A percentile compares a stretch with the other conserved stretches of the same genome.
Conservation (phyloP, 2,797 vertebrate genomes). For the Pantherophis alleghaniensis region DNA sequence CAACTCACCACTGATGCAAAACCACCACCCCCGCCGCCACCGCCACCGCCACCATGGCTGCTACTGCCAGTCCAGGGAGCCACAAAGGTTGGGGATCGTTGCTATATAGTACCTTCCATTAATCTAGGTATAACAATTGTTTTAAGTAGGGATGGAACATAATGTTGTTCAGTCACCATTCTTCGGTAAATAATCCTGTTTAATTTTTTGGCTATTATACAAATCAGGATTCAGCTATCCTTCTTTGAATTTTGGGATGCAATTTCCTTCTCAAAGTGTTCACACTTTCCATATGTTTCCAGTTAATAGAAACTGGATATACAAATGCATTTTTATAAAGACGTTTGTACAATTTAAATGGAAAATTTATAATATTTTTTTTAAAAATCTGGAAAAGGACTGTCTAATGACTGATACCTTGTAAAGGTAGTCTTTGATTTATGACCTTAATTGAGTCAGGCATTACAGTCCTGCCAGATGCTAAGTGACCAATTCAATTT, state of each 20-base stretch:
- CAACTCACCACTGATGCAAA: not conserved
- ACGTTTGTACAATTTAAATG: not conserved
- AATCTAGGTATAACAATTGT: not conserved
- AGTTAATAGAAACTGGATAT: not conserved
- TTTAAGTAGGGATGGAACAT: not conserved
- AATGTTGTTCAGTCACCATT: not conserved
- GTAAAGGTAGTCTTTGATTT: not conserved
- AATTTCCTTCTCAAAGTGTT: not conserved
- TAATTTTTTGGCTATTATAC: not conserved
- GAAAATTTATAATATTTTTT: not conserved
- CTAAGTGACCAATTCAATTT: not conserved
- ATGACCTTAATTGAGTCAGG: not conserved
- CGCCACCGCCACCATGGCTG: accelerated
- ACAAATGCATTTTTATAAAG: not conserved
- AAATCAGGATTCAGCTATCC: not conserved
- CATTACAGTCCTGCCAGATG: not conserved
- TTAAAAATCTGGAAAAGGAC: not conserved
- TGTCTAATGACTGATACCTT: not conserved
- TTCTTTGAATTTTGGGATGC: not conserved
- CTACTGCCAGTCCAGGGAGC: not conserved
- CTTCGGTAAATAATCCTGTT: not conserved
- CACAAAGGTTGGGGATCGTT: not conserved
- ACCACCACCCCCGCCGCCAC: accelerated
- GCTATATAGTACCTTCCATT: not conserved
- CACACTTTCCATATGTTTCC: not conserved